Evolutionary conservation across 2,113 vertebrate species (phyloP), one percentile per base, ranked within the genome.

Genomic region (Sialia sialis): DNA sequence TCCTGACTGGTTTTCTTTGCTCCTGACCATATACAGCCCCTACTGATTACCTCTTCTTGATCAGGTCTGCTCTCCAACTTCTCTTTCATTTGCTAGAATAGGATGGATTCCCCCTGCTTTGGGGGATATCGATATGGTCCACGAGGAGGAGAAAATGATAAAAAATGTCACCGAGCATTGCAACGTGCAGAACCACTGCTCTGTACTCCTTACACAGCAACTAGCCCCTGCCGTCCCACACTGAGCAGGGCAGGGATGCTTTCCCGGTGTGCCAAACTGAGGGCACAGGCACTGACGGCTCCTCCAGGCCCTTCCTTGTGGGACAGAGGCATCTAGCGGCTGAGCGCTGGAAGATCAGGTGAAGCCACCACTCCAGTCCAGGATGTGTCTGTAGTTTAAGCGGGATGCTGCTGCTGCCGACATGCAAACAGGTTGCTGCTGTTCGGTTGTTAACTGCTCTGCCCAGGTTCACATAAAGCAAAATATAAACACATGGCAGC

Each of bases 241-340:
- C 12, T 0, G 29, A 60, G 58, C 41, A 13, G 30, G 1, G 17
- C 44, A 14, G 0, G 44, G 34, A 11, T 25, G 56, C 52, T 11
- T 4, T 20, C 38, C 30, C 11, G 0, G 4, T 4, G 43, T 3
- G 26, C 38, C 68, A 12, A 16, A 41, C 41, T 34, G 23, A 46
- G n/a, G 13, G 20, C 36, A 51, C 36, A 2, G 62, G 38, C 54
- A 36, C 44, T 11, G 30, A 8, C 13, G 4, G 10, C 39, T 52
- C 36, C 74, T 34, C 17, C 6, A 2, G 22, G 16, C 59, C 60
- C 80, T 69, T 18, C 39, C 84, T 87, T 44, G 87, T 27, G 41
- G 1, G 12, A 91, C 62, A 84, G 89, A 34, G 95, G 58, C 96
- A 95, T 44, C 95, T 95, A 94, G 86, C 7, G 93, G 89, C 77